phyloP scores from a whole-genome alignment of 2,888 invertebrate species.

The Lepidocyrtinus sp. region DNA sequence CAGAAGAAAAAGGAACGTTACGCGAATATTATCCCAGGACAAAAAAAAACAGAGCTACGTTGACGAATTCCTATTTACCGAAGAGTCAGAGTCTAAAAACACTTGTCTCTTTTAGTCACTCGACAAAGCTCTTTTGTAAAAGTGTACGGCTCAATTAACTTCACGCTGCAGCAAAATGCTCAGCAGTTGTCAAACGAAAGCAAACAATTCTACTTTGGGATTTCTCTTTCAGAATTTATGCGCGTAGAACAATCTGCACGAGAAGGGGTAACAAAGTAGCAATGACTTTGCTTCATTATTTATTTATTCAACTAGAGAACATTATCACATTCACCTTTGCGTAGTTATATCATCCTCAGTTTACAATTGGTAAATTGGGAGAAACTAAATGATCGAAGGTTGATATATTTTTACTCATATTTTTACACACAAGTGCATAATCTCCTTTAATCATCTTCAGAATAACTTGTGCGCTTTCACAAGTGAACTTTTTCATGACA shows the following conservation, averaged over 20 bases:
- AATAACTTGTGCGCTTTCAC: too few relatives aligned
- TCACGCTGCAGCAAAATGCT: too few relatives aligned
- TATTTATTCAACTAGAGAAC: background rate
- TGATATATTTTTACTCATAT: background rate
- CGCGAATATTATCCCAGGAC: too few relatives aligned
- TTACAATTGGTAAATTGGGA: background rate
- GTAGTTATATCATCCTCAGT: background rate
- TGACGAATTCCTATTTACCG: too few relatives aligned
- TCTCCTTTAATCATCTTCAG: too few relatives aligned
- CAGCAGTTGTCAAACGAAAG: background rate
- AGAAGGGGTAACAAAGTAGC: background rate
- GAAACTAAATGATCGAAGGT: background rate
- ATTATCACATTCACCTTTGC: background rate
- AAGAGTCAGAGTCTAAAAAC: too few relatives aligned
- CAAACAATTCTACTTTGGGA: background rate
- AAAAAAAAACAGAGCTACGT: too few relatives aligned
- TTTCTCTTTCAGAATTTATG: background rate
- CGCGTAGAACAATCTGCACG: background rate
- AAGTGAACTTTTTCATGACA: background rate
- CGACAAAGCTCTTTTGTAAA: too few relatives aligned
- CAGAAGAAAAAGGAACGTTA: too few relatives aligned
- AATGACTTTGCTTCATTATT: background rate
- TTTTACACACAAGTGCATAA: too few relatives aligned
- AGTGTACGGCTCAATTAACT: too few relatives aligned
- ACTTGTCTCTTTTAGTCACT: too few relatives aligned